A percentile compares a stretch with the other conserved stretches of the same genome.
Evolutionary conservation across 2,113 vertebrate species (phyloP).

Genomic region (Petromus typicus): DNA sequence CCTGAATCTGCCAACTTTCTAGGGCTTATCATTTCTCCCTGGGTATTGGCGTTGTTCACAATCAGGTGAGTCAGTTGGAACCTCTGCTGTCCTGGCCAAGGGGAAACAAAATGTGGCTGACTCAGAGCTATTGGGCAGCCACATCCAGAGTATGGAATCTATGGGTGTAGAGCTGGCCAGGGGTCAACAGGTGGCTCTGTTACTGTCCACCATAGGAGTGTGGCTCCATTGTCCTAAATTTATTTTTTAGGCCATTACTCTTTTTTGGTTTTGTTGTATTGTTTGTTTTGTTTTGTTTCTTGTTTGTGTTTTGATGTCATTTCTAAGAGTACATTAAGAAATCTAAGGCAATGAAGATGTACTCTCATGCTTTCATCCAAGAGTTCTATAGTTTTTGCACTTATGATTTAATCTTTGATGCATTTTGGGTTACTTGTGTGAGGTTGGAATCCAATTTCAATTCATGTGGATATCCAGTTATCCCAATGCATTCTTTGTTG

Average conservation of each 20-base stretch:
- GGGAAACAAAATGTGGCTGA: too few relatives aligned
- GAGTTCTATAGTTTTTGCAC: not conserved
- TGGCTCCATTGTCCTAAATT: not conserved
- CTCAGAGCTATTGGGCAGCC: too few relatives aligned
- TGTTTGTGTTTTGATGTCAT: conserved; percentile 24
- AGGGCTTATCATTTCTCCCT: too few relatives aligned
- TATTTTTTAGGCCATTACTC: not conserved
- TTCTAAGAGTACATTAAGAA: conserved; percentile 32
- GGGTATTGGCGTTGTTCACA: too few relatives aligned
- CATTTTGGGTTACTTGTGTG: not conserved
- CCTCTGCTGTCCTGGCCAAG: too few relatives aligned
- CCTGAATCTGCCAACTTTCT: too few relatives aligned
- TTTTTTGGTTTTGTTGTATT: too few relatives aligned
- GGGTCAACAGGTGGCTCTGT: too few relatives aligned
- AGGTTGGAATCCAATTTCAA: not conserved
- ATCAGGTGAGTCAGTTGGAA: too few relatives aligned
- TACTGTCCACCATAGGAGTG: too few relatives aligned
- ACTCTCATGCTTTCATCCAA: conserved; percentile 39
- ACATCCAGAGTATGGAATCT: too few relatives aligned
- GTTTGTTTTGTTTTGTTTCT: not conserved
- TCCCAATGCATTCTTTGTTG: not conserved
- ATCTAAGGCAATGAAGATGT: conserved; percentile 19
- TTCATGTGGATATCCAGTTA: not conserved
- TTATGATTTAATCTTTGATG: conserved; percentile 11
- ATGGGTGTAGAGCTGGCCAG: too few relatives aligned